Evolutionary conservation across 2,888 invertebrate species (phyloP), one percentile per base, ranked within the genome.

Genomic region (Brachypterus glaber): DNA sequence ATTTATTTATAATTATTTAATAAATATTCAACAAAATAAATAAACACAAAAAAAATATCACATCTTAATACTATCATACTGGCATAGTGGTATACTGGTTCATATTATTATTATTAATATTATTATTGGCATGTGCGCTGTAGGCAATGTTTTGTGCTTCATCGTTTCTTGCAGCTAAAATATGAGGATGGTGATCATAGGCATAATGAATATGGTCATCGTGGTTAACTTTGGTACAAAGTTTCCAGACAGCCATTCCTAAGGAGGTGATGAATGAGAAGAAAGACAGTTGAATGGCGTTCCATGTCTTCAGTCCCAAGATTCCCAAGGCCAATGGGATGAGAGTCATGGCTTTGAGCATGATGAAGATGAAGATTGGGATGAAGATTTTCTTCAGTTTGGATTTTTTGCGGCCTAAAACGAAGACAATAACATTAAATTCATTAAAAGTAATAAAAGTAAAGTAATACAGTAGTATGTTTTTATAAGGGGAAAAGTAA

Each of bases 321-420:
- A 87, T 79, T 57, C 87, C 88, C 59, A 88, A 79, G 34, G 86
- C 86, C 62, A 88, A 69, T 15, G 88, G 88, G 45, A 88, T 83
- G 51, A 87, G 72, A 42, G 86, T 86, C 73, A 87, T 83, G 27
- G 86, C 86, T 70, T 88, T 88, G 51, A 87, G 74, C 48, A 87
- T 74, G 39, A 87, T 78, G 67, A 88, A 78, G 45, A 84, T 82
- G 55, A 87, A 71, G 57, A 88, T 82, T 44, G 88, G 88, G 53
- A 85, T 77, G 58, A 85, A 76, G 70, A 87, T 79, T 70, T 85
- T 87, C 73, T 82, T 84, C 54, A 88, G 71, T 67, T 85, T 86
- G 46, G 81, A 79, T 60, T 81, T 84, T 59, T 80, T 83, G 54
- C 82, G 78, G 37, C 78, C 69, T 69, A 46, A 12, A 47, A 47